Base-by-base conservation (phyloP, 2,888 invertebrate genomes). In the Julus scandinavius region DNA sequence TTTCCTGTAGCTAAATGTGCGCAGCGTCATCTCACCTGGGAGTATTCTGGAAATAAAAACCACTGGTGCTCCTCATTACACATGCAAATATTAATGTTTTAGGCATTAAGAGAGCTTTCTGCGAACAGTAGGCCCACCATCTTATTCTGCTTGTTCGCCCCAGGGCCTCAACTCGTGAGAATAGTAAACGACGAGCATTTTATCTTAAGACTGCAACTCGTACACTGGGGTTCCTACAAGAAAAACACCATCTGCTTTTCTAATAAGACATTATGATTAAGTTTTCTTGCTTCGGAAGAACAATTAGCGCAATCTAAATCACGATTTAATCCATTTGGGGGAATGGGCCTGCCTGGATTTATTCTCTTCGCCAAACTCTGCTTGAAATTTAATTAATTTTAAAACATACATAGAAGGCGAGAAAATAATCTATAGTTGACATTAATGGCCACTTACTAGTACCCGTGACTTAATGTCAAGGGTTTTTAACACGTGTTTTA, bases 21-120 rank as follows among this genome's bases (percentile, higher is more conserved):
- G 20, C 63, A n/a, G 63, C 63, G 20, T 29, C 63, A 29, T 72
- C 63, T 72, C 63, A 72, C 63, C 63, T 72, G 63, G 63, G 63
- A 72, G 63, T 72, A 9, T 72, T 72, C 20, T 72, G 63, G 63
- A 72, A 20, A 72, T 72, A 72, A 72, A 85, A 85, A 85, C 40
- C 85, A 85, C 85, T 40, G 41, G 85, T 45, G n/a, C 41, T n/a
- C 85, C 85, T 85, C 85, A 85, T 85, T 85, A 85, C n/a, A 29
- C 85, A 85, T 85, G 85, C 45, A 85, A 85, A 85, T 85, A 85
- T 85, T 85, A 85, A 85, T 85, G 45, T 45, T 40, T 45, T 2
- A 40, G 20, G 45, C 85, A 85, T 85, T 85, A 85, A 85, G 20
- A 85, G 63, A 20, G 63, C 17, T 72, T 72, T 72, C 63, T 29